A percentile compares a stretch with the other conserved stretches of the same genome.
phyloP scores from a whole-genome alignment of 2,888 invertebrate genomes.

The Acholoe squamosa region DNA sequence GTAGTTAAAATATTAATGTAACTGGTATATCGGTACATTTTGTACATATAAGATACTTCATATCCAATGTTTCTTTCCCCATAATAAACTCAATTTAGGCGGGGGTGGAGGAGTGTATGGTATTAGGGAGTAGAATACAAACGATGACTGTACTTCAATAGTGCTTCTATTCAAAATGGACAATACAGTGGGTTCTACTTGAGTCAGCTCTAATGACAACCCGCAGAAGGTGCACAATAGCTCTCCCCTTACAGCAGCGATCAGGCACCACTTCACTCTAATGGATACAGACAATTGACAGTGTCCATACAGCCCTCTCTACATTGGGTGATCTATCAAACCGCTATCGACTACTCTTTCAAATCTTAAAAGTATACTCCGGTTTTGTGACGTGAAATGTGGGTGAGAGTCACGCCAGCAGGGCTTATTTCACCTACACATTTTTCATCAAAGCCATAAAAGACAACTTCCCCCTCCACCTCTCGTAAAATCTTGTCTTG shows the following conservation, averaged over 20 bases:
- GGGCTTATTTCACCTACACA: background rate
- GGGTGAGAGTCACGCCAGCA: background rate
- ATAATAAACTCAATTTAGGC: too few species aligned
- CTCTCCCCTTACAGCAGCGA: background rate
- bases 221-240: background rate
- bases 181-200: background rate
- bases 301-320: background rate
- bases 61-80: too few species aligned
- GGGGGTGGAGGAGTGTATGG: too few species aligned
- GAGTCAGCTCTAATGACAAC: background rate
- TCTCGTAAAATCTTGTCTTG: background rate
- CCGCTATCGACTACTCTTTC: background rate
- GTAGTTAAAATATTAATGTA: too few species aligned
- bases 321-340: slow-evolving; percentile 25
- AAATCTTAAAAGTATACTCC: slow-evolving; percentile 35
- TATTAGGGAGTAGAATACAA: too few species aligned
- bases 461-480: background rate
- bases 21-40: too few species aligned
- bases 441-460: slow-evolving; percentile 17
- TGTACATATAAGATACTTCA: too few species aligned
- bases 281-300: slow-evolving; percentile 23
- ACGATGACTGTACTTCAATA: too few species aligned
- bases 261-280: background rate
- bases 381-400: background rate
- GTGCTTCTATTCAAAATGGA: too few species aligned